A percentile compares a stretch with the other conserved stretches of the same genome.
Evolutionary conservation across 2,888 invertebrate species (phyloP).

Genomic region (Caenorhabditis uteleia): DNA sequence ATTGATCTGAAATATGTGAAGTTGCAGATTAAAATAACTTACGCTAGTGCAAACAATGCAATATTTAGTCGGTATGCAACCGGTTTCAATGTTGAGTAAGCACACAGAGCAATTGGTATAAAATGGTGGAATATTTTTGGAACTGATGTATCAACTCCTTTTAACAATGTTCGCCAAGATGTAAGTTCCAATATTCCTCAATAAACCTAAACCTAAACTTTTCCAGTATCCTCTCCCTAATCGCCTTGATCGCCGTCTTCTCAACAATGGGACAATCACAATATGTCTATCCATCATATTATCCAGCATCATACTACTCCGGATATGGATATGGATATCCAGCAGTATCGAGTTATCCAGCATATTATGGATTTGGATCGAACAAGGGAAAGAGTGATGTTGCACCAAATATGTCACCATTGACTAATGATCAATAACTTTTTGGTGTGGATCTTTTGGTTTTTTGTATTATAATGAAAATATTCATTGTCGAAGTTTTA

Average conservation of each 20-base stretch:
- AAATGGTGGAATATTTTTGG: too few relatives aligned
- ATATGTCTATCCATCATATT: not conserved
- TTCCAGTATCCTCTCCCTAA: not conserved
- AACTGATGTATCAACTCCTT: too few relatives aligned
- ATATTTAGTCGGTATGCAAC: too few relatives aligned
- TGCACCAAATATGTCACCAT: not conserved
- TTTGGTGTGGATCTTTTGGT: too few relatives aligned
- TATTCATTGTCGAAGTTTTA: too few relatives aligned
- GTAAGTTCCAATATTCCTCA: not conserved
- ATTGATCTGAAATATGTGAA: too few relatives aligned
- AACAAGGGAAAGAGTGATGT: not conserved
- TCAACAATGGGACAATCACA: not conserved
- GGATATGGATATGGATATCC: not conserved
- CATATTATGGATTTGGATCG: not conserved
- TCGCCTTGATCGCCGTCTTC: not conserved
- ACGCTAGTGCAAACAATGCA: too few relatives aligned
- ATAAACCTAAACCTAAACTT: not conserved
- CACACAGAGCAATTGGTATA: too few relatives aligned
- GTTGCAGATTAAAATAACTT: too few relatives aligned
- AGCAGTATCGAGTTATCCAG: not conserved
- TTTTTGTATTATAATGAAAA: too few relatives aligned
- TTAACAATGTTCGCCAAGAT: not conserved
- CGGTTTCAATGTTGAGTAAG: too few relatives aligned
- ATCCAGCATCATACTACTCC: not conserved
- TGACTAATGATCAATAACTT: too few relatives aligned